A percentile compares a stretch with the other conserved stretches of the same genome.
phyloP scores from a whole-genome alignment of 2,888 invertebrate species.

The Protodeltote pygarga region DNA sequence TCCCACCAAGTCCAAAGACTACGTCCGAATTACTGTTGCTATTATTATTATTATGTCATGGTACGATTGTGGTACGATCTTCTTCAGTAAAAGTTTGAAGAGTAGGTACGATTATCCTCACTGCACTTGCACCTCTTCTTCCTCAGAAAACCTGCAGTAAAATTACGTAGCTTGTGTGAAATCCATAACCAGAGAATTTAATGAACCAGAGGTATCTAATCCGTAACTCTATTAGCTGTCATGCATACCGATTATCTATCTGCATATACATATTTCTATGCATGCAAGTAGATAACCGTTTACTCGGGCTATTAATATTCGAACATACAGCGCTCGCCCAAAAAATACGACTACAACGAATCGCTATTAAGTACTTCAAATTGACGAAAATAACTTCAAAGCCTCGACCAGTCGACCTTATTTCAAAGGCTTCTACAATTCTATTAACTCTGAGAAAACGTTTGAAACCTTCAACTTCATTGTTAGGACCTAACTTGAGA shows the following conservation, averaged over 20 bases:
- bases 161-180: too few relatives aligned
- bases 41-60: slow-evolving; percentile 3
- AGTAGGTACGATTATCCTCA: too few relatives aligned
- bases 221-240: slow-evolving; percentile 8
- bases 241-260: slow-evolving; percentile 16
- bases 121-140: too few relatives aligned
- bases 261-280: slow-evolving; percentile 22
- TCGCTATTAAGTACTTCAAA: slow-evolving; percentile 14
- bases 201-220: slow-evolving; percentile 11
- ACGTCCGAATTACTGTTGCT: slow-evolving; percentile 7
- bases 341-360: slow-evolving; percentile 30
- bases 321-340: slow-evolving; percentile 7
- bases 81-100: too few relatives aligned
- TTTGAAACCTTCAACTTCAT: slow-evolving; percentile 23
- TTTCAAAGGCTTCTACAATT: slow-evolving; percentile 21
- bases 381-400: slow-evolving; percentile 26
- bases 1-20: too few relatives aligned
- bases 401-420: slow-evolving; percentile 17
- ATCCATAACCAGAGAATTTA: too few relatives aligned
- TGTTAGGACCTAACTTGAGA: slow-evolving; percentile 27
- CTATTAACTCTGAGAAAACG: slow-evolving; percentile 20
- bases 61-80: too few relatives aligned
- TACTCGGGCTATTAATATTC: slow-evolving; percentile 28
- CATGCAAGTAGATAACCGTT: slow-evolving; percentile 21
- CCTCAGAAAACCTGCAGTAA: too few relatives aligned